Evolutionary conservation across 23 tunicate genomes (phyloP), one percentile per base, ranked within the genome.

Genomic region (Halocynthia roretzi): DNA sequence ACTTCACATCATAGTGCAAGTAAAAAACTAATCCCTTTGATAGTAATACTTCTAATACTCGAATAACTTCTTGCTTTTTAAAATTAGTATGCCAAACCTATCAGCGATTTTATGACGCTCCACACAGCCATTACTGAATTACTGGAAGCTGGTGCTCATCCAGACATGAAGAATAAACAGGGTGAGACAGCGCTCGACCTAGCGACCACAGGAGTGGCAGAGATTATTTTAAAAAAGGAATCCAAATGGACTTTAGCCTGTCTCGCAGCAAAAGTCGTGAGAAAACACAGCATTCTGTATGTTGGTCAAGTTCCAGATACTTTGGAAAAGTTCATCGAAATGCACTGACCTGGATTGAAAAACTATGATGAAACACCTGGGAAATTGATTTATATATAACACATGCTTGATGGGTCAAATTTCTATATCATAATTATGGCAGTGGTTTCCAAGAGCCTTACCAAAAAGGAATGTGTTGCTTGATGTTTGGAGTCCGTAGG

Each of bases 201-300:
- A 18, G 82, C 88, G 20, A 88, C 95, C 48, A 88, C 88, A 10
- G 88, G 95, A 17, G 95, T 88, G 0, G 95, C 95, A 49, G 95
- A 83, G 53, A 68, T 88, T 10, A 83, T 83, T 11, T 61, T 88
- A 23, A 88, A 83, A 68, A 83, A 87, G 9, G 89, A 80, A 48
- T 53, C 84, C 5, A 75, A 61, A 17, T 61, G 86, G 76, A 78
- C 87, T 10, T 65, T 88, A 67, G 74, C 80, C 66, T 88, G 95
- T 53, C 52, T 88, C 7, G 95, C 88, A 0, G 95, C 95, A 12
- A 62, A 78, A 20, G 80, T 55, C 6, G 54, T 87, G 0, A 78
- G 83, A 31, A 68, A 68, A 21, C 50, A 71, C 51, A 56, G 53
- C 12, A 78, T 87, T 20, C 71, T 62, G 0, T 82, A 87, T 54